Conservation (phyloP, 2,888 invertebrate genomes). For the Pherbina coryleti region DNA sequence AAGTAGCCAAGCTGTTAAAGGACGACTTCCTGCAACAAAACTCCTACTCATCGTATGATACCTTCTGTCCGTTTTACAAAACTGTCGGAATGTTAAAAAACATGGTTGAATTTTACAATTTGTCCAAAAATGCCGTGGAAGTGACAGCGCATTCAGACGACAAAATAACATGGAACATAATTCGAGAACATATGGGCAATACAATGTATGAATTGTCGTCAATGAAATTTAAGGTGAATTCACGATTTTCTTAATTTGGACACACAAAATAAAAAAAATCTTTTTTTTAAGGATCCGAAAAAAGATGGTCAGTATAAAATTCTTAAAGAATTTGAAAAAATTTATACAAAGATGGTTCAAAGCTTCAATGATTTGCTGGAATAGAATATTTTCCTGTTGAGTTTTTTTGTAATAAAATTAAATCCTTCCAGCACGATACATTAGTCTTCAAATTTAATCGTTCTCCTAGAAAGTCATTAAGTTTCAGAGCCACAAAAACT, state of each 20-base stretch:
- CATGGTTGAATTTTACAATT: constrained; percentile 97
- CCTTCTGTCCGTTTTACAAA: constrained; percentile 99
- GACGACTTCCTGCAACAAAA: constrained; percentile 99
- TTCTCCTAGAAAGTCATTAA: neutral
- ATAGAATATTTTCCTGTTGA: constrained; percentile 71
- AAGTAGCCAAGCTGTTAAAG: constrained; percentile 96
- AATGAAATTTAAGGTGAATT: constrained; percentile 96
- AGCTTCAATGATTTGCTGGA: constrained; percentile 98
- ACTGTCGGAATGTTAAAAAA: constrained; percentile 98
- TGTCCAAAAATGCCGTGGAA: constrained; percentile 97
- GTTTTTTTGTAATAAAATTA: neutral
- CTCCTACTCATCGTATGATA: constrained; percentile 93
- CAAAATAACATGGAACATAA: constrained; percentile 97
- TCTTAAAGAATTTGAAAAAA: constrained; percentile 93
- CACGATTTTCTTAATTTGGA: neutral
- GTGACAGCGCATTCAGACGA: constrained; percentile 92
- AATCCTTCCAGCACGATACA: constrained; percentile 2
- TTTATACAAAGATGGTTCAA: constrained; percentile 95
- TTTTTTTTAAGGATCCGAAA: constrained; percentile 85
- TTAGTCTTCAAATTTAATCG: constrained; percentile 24
- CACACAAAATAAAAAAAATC: neutral
- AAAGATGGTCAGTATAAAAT: constrained; percentile 98
- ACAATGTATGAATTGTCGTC: constrained; percentile 96
- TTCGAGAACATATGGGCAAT: constrained; percentile 94
- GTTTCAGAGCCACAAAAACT: neutral